Evolutionary conservation across 1,140 invertebrate genomes (phyloP).

Genomic region (Akabosia matsudoensis): DNA sequence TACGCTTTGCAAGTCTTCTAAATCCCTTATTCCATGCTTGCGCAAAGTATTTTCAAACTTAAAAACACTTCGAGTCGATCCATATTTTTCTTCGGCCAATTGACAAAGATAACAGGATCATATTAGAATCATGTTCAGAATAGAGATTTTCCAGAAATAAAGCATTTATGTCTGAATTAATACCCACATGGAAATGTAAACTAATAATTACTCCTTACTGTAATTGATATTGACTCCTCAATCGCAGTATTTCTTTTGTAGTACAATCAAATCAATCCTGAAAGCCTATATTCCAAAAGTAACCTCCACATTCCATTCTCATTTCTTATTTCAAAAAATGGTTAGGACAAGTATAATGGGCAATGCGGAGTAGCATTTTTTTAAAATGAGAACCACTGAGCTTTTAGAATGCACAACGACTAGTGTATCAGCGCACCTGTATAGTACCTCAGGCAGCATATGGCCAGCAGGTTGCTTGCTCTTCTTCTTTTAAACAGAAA

Average conservation of each 20-base stretch:
- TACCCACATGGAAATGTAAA: no score
- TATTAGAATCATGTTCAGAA: no score
- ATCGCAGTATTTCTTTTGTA: not conserved
- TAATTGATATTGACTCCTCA: not conserved
- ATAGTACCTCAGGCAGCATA: constrained; percentile 14
- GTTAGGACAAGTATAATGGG: not conserved
- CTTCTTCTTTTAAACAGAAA: not conserved
- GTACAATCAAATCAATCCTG: not conserved
- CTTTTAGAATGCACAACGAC: not conserved
- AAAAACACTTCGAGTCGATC: no score
- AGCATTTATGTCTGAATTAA: no score
- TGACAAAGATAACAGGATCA: no score
- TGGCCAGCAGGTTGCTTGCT: not conserved
- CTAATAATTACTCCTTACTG: no score
- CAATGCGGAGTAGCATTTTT: not conserved
- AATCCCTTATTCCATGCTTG: no score
- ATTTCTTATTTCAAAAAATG: not conserved
- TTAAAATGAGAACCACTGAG: not conserved
- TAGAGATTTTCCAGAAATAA: no score
- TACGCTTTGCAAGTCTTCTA: no score
- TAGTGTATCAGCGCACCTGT: not conserved
- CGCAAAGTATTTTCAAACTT: no score
- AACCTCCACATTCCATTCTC: not conserved
- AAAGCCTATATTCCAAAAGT: not conserved
- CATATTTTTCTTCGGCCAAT: no score